Evolutionary conservation across 53 echinoderm and acorn worm genomes (phyloP).

Genomic region (Patiria pectinifera): DNA sequence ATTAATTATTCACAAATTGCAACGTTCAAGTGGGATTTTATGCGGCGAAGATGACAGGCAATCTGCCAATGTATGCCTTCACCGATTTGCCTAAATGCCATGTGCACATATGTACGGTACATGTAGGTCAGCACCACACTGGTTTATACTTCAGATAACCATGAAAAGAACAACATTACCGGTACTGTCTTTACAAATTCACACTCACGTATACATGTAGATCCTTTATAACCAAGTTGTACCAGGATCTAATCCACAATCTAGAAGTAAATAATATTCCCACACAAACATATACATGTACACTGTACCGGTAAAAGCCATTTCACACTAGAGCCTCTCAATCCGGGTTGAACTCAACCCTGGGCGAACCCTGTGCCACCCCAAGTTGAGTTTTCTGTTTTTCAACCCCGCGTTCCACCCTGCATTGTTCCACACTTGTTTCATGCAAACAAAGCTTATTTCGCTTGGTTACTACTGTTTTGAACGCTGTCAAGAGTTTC

Average conservation of each 20-base stretch:
- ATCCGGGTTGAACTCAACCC: too few relatives aligned
- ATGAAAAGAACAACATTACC: not conserved
- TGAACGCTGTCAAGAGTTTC: too few relatives aligned
- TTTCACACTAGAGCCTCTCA: too few relatives aligned
- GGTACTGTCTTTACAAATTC: not conserved
- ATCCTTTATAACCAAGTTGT: too few relatives aligned
- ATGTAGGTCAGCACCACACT: not conserved
- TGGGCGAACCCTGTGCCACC: too few relatives aligned
- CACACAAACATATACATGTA: not conserved
- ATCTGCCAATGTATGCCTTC: not conserved
- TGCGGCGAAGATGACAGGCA: not conserved
- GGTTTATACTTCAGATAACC: not conserved
- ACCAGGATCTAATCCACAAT: not conserved
- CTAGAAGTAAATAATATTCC: not conserved
- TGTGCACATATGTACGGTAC: not conserved
- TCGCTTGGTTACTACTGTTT: too few relatives aligned
- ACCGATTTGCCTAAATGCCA: not conserved
- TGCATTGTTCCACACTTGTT: too few relatives aligned
- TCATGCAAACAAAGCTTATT: too few relatives aligned
- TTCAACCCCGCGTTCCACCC: too few relatives aligned
- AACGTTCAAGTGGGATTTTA: not conserved
- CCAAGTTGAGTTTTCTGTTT: too few relatives aligned
- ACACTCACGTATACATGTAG: not conserved
- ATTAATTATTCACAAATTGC: constrained; percentile 4
- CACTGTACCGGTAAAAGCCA: too few relatives aligned